Evolutionary conservation across 2,888 invertebrate species (phyloP), one percentile per base, ranked within the genome.

Genomic region (Sesia apiformis): DNA sequence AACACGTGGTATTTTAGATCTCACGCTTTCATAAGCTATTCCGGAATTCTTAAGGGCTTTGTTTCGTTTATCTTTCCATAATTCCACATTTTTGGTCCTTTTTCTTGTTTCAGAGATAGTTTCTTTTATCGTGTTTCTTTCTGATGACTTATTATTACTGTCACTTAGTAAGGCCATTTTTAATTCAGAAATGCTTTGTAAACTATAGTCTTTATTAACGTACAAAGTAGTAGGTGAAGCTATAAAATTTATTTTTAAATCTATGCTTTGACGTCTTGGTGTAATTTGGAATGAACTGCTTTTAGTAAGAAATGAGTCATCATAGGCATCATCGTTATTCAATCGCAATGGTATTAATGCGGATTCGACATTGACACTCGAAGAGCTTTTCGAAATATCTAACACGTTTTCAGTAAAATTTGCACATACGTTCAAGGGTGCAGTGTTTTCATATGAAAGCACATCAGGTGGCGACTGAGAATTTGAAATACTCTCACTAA

Each of bases 11-110:
- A 55, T 58, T 41, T 58, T 60, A 43, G 52, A 46, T 54, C 38
- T 42, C 38, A 40, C 38, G 52, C 55, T 52, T 54, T 51, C 49
- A 46, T 57, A 60, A n/a, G n/a, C 23, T 51, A 55, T 23, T 5
- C 57, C 59, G 23, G 23, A 40, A 52, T 59, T 55, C 54, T 59
- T 59, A 7, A 58, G 52, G 52, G 43, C 40, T 52, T 60, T 59
- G 53, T 59, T 60, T 53, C 57, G 55, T 38, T 53, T 52, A 23
- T 43, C 39, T 7, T 38, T 4, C 56, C 57, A 57, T 39, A 54
- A 38, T 8, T 51, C 7, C 53, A 49, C 53, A 49, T 59, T 42
- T 49, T 51, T n/a, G 40, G 7, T 50, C 40, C 56, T 43, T 53
- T 58, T 58, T 53, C 58, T 55, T 40, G 55, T 40, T 50, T 46